Percentiles rank a stretch among this genome's conserved stretches.
These are phyloP conservation scores for Cosmopolites sordidus DNA, from an alignment of 2,888 invertebrate species.

Conservation along the genomic window DNA sequence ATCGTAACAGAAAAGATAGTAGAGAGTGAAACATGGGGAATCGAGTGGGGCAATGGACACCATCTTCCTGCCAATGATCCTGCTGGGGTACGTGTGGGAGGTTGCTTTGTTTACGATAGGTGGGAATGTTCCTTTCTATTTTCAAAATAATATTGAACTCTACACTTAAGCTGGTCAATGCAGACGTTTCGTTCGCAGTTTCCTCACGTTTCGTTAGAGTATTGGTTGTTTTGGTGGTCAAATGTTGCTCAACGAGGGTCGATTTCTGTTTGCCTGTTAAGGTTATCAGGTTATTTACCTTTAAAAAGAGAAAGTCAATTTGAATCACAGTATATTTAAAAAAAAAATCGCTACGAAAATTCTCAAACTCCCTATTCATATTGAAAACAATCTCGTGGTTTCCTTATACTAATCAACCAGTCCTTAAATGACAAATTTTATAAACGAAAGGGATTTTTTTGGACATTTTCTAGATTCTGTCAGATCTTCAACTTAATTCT, in stretches of 20 bases:
- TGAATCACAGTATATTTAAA: too few species aligned
- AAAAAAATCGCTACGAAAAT: too few species aligned
- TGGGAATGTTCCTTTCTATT: conserved; percentile 22
- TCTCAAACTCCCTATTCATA: too few species aligned
- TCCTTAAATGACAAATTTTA: too few species aligned
- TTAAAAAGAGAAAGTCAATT: background rate
- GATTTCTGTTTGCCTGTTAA: background rate
- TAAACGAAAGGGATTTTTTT: too few species aligned
- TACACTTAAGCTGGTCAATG: background rate
- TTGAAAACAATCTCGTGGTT: too few species aligned
- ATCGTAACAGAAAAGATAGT: conserved; percentile 35
- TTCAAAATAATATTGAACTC: conserved; percentile 14
- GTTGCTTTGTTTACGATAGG: conserved; percentile 11
- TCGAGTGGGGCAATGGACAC: conserved; percentile 34
- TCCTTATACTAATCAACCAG: too few species aligned
- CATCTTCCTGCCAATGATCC: conserved; percentile 33
- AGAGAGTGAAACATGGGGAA: conserved; percentile 31
- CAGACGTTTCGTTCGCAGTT: background rate
- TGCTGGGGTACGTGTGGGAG: conserved; percentile 16
- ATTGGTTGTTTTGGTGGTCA: background rate
- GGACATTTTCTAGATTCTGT: too few species aligned
- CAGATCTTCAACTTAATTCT: too few species aligned
- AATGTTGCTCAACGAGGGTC: background rate
- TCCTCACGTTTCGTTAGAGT: background rate
- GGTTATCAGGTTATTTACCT: background rate